Base-by-base conservation (phyloP, 2,888 invertebrate species). In the Trimorus sp. region DNA sequence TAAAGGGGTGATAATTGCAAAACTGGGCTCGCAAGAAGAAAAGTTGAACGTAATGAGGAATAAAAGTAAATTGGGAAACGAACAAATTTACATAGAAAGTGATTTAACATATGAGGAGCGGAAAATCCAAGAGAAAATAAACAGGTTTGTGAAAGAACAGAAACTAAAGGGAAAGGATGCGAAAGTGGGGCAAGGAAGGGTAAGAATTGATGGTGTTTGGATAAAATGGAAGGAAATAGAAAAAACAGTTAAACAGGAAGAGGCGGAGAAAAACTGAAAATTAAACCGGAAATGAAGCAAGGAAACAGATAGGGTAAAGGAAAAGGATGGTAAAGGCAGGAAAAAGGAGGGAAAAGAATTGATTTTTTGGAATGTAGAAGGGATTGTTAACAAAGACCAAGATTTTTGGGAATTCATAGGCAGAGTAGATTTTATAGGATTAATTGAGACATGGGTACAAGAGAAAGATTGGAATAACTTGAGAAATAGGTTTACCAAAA, bases 331-430 rank as follows among this genome's bases (percentile, higher is more conserved):
- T 3, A 26, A 3, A 26, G 26, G 26, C 4, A 26, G 4, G 4
- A 26, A 26, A 4, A 26, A 26, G 26, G 26, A 26, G 26, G 26
- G 26, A 3, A 70, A n/a, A 40, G 15, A n/a, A 59, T 6, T 59
- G 2, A 16, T 59, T 0, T 84, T 84, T 60, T 85, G 79, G 81
- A 86, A 84, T 38, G 77, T 84, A 11, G 85, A 84, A 14, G 84
- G 84, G 3, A 1, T 84, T 15, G 26, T 14, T 8, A 79, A 69
- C 0, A 86, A 86, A 38, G 82, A 84, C 11, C 68, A 38, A 15
- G 83, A 85, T 1, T 83, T 84, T 36, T 68, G 68, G 68, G 7
- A 58, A 0, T 58, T 15, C 15, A 15, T 68, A 15, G 37, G 40
- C 14, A 48, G 11, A 14, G 7, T 12, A 12, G 56, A 68, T 48